Evolutionary conservation across 2,888 invertebrate species (phyloP).

Genomic region (Drosophila kuntzei): DNA sequence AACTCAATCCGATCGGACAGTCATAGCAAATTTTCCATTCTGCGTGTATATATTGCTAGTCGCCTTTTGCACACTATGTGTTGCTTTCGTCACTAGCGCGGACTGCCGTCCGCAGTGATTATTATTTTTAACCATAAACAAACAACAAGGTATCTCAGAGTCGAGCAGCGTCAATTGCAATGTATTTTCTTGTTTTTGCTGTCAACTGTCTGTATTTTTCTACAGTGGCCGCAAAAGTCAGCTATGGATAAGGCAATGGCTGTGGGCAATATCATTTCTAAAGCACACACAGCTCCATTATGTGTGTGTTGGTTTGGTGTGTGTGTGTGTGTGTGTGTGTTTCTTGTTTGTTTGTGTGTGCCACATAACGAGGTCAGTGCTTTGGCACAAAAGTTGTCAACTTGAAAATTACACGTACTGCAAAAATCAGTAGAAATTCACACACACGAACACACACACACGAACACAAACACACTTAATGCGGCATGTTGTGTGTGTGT

Average conservation of each 20-base stretch:
- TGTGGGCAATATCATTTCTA: slow-evolving; percentile 47
- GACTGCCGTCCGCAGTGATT: no score
- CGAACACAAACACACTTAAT: slow-evolving; percentile 8
- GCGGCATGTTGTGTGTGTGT: slow-evolving; percentile 1
- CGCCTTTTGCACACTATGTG: no score
- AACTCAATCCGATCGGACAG: no score
- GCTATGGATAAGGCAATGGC: slow-evolving; percentile 48
- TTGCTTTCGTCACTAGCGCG: no score
- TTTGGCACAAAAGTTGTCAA: slow-evolving; percentile 80
- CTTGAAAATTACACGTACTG: slow-evolving; percentile 78
- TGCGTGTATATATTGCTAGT: no score
- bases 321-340: slow-evolving; percentile 7
- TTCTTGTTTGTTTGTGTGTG: slow-evolving; percentile 20
- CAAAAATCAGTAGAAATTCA: slow-evolving; percentile 66
- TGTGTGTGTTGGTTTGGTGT: slow-evolving; percentile 25
- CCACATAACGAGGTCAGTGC: slow-evolving; percentile 76
- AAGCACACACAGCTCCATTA: slow-evolving; percentile 28
- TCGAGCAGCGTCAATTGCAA: not conserved
- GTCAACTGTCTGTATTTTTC: slow-evolving; percentile 50
- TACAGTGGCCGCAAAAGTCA: slow-evolving; percentile 53
- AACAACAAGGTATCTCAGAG: not conserved
- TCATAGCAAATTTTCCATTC: no score
- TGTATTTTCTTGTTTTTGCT: slow-evolving; percentile 15
- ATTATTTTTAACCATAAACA: no score
- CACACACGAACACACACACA: slow-evolving; percentile 8